Conservation (phyloP, 1,140 invertebrate genomes). For the Drosophila sulfurigaster region DNA sequence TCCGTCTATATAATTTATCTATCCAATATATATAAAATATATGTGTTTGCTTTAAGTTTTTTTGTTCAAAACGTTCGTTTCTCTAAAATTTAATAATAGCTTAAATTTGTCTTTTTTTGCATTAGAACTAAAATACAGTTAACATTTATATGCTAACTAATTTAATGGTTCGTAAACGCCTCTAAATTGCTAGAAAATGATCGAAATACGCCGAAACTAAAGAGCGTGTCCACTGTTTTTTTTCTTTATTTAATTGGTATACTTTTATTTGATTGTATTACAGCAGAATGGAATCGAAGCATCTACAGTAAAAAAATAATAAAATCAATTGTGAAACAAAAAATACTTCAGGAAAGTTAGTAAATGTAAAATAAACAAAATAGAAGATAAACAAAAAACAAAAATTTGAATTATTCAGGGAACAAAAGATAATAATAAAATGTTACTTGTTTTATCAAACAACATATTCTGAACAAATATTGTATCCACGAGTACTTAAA, state of each 20-base stretch:
- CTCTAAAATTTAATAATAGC: background rate
- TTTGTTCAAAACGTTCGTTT: background rate
- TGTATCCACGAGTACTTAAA: slow-evolving; percentile 76
- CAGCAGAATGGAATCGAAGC: slow-evolving; percentile 33
- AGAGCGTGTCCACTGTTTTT: slow-evolving; percentile 7
- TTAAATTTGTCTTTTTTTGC: background rate
- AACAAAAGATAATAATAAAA: background rate
- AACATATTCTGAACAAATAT: background rate
- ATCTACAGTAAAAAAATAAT: slow-evolving; percentile 7
- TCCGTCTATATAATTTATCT: background rate
- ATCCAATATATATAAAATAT: background rate
- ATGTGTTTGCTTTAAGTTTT: background rate
- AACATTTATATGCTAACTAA: slow-evolving; percentile 9
- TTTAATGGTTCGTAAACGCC: slow-evolving; percentile 21
- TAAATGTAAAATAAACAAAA: slow-evolving; percentile 11
- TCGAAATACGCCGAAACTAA: slow-evolving; percentile 14
- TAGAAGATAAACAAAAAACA: slow-evolving; percentile 7
- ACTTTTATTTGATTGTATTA: slow-evolving; percentile 39
- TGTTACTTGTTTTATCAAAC: background rate
- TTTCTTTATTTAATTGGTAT: slow-evolving; percentile 14
- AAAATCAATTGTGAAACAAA: slow-evolving; percentile 6
- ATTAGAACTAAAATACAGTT: slow-evolving; percentile 27
- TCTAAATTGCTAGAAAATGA: slow-evolving; percentile 49
- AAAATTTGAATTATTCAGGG: background rate
- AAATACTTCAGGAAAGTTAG: background rate